Base-by-base conservation (phyloP, 1,140 invertebrate species). In the Caenorhabditis brenneri region DNA sequence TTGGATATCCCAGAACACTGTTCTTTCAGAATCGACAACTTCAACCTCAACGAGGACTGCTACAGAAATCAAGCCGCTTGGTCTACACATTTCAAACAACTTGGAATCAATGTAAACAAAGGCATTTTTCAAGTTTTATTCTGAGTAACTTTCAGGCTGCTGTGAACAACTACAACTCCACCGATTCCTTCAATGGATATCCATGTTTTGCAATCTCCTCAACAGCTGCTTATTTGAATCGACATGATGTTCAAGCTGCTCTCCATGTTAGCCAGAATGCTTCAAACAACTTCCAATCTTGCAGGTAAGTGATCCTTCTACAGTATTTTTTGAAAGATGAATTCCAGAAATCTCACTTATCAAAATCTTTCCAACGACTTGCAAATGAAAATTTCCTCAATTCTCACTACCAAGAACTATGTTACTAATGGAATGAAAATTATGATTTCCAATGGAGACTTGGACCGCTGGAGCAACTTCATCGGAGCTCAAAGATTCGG, bases 361-460 rank as follows among this genome's bases (percentile, higher is more conserved):
- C n/a, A n/a, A n/a, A 42, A 39, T 0, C 51, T 79, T 22, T 65
- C 82, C 0, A 83, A 15, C 24, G 74, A 79, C 42, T 27, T 83
- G 15, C n/a, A 12, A 19, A 55, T 33, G 1, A 6, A 12, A 15
- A 49, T 80, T 29, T 39, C 78, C 42, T 48, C 33, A 19, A 49
- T 83, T 39, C 24, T 83, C n/a, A 83, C 39, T 2, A n/a, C 69
- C 51, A 19, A 48, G 5, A 69, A 24, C 16, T 83, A 85, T 46
- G 74, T 48, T 15, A 19, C 60, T 27, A 39, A 78, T 39, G 22
- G 78, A 22, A 39, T 60, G 36, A 86, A 79, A 46, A 80, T 86
- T 19, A 53, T 86, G 58, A 22, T 86, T n/a, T 86, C 79, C 84
- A 83, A 79, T 19, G 84, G 84, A 58, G 84, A 86, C 31, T 39